Conservation (phyloP, 2,888 invertebrate genomes). For the Zaprionus lineosus region DNA sequence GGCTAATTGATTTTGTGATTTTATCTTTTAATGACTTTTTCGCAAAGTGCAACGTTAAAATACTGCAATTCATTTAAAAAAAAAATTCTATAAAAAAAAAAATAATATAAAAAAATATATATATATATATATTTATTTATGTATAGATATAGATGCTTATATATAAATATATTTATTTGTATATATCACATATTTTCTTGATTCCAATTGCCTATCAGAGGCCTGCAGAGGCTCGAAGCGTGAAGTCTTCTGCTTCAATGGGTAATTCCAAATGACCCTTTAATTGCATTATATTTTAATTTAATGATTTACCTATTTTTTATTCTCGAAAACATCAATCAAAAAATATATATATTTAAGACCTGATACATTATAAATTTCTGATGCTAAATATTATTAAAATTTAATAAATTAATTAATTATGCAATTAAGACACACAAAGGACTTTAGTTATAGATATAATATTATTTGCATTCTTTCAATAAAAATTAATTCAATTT, state of each 20-base stretch:
- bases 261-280: not conserved
- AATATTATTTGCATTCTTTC: no score
- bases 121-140: not conserved
- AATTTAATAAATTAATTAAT: no score
- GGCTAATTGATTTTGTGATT: constrained; percentile 79
- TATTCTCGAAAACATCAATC: no score
- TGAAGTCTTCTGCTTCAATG: not conserved
- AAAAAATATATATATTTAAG: no score
- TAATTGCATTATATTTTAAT: not conserved
- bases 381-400: no score
- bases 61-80: constrained; percentile 7
- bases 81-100: no score
- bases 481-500: no score
- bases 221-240: constrained; percentile 9
- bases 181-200: constrained; percentile 31
- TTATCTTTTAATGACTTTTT: constrained; percentile 79
- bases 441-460: no score
- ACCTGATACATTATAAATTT: no score
- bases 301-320: not conserved
- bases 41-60: constrained; percentile 55
- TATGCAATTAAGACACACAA: no score
- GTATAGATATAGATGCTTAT: constrained; percentile 23
- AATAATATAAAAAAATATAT: not conserved
- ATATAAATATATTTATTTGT: not conserved
- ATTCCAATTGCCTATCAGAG: constrained; percentile 56